phyloP scores from a whole-genome alignment of 2,797 vertebrate species.

The Phataginus tricuspis region DNA sequence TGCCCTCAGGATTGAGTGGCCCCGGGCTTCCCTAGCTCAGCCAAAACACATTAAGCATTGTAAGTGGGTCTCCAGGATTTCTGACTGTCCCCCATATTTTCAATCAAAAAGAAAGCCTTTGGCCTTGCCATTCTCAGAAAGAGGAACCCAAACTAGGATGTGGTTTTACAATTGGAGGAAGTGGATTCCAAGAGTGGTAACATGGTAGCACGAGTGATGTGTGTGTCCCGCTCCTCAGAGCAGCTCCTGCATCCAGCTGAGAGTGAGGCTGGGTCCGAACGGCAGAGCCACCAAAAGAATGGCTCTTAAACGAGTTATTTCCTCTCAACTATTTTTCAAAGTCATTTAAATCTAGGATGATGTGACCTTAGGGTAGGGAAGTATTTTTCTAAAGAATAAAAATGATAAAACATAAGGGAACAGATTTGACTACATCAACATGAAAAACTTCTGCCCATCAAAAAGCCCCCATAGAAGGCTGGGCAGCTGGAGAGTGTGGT shows the following conservation, averaged over 20 bases:
- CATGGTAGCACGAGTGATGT: rapidly evolving
- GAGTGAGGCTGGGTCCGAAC: background rate
- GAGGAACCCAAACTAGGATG: slow-evolving; percentile 61
- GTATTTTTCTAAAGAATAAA: background rate
- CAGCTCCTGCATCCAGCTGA: background rate
- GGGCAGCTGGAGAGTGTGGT: slow-evolving; percentile 80
- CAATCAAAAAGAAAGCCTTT: background rate
- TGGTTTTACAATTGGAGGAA: slow-evolving; percentile 54
- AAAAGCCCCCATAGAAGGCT: slow-evolving; percentile 49
- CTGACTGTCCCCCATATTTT: background rate
- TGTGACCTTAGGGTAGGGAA: background rate
- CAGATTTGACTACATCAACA: background rate
- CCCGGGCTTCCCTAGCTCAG: background rate
- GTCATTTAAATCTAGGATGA: background rate
- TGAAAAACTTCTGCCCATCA: background rate
- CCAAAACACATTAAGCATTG: too few relatives aligned
- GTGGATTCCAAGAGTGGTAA: background rate
- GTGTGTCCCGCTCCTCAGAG: rapidly evolving
- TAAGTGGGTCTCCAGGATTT: background rate
- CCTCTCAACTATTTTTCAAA: background rate
- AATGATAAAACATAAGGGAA: background rate
- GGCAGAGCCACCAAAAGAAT: background rate
- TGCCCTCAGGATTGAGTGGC: background rate
- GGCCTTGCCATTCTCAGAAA: slow-evolving; percentile 53
- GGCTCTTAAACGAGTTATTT: background rate